Percentiles rank a stretch among this genome's conserved stretches.
Evolutionary conservation across 37 sponge, comb jelly and placozoan genomes (phyloP).

Genomic region (Halisarca cf. caerulea): DNA sequence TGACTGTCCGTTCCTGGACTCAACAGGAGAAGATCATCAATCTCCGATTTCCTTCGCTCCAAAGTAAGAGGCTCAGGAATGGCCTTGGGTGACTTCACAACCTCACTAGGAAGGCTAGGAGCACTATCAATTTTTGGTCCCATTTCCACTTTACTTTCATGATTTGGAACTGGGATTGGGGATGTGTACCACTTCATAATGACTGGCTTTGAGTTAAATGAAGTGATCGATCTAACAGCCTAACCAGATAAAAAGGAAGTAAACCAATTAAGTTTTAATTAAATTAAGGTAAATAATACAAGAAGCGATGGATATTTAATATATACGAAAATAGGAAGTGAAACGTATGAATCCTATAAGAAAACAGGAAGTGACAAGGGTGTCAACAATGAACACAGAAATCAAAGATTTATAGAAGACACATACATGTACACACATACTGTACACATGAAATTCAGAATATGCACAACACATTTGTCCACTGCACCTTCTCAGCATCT

Average conservation of each 20-base stretch:
- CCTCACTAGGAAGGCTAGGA: background rate
- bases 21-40: background rate
- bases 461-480: background rate
- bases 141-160: conserved; percentile 2
- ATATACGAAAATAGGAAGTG: no score
- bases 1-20: conserved; percentile 13
- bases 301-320: no score
- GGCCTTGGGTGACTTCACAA: background rate
- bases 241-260: no score
- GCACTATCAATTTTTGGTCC: background rate
- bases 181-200: conserved; percentile 83
- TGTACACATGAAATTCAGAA: background rate
- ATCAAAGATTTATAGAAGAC: no score
- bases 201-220: conserved; percentile 70
- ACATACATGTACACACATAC: background rate
- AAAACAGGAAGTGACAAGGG: no score
- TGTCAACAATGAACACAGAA: no score
- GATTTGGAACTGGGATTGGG: background rate
- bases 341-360: no score
- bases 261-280: no score
- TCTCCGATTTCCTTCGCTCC: background rate
- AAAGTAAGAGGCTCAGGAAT: background rate
- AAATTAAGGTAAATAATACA: background rate
- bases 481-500: conserved; percentile 63
- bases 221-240: conserved; percentile 54